Percentiles rank a stretch among this genome's conserved stretches.
phyloP scores from a whole-genome alignment of 30 jellyfish, hydroid and myxozoan genomes.

The Aurelia sp. region DNA sequence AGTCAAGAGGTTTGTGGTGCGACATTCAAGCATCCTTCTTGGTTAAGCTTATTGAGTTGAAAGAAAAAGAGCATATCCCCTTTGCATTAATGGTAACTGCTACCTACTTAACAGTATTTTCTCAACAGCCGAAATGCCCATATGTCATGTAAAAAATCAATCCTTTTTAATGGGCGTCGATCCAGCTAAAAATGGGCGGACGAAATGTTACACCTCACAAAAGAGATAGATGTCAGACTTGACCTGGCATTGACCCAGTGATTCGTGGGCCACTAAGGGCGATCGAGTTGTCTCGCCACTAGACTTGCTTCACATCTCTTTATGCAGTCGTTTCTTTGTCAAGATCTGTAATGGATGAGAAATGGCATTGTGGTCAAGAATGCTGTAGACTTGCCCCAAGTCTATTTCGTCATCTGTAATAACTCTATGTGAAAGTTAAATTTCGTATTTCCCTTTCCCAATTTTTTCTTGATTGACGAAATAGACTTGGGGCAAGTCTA shows the following conservation, averaged over 20 bases:
- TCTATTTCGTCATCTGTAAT: too few relatives aligned
- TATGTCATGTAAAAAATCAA: conserved; percentile 5
- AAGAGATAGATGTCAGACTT: neutral
- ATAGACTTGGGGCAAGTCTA: too few relatives aligned
- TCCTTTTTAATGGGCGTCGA: conserved; percentile 41
- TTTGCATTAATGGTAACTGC: neutral
- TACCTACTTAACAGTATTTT: neutral
- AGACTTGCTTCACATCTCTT: too few relatives aligned
- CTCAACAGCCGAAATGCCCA: conserved; percentile 5
- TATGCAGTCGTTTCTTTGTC: too few relatives aligned
- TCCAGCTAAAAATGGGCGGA: conserved; percentile 47
- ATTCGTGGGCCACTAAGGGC: too few relatives aligned
- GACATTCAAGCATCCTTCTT: conserved; percentile 27
- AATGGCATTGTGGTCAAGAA: too few relatives aligned
- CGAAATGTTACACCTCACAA: conserved; percentile 1
- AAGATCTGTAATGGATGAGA: too few relatives aligned
- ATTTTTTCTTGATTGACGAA: too few relatives aligned
- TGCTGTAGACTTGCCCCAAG: too few relatives aligned
- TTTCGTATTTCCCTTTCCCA: too few relatives aligned
- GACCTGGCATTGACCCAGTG: conserved; percentile 5
- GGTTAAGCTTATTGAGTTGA: conserved; percentile 33
- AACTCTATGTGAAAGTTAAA: too few relatives aligned
- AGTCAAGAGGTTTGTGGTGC: conserved; percentile 63
- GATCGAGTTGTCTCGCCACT: too few relatives aligned
- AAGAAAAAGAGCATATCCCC: conserved; percentile 25